phyloP scores from a whole-genome alignment of 2,113 vertebrate genomes.

The Micronycteris hirsuta region DNA sequence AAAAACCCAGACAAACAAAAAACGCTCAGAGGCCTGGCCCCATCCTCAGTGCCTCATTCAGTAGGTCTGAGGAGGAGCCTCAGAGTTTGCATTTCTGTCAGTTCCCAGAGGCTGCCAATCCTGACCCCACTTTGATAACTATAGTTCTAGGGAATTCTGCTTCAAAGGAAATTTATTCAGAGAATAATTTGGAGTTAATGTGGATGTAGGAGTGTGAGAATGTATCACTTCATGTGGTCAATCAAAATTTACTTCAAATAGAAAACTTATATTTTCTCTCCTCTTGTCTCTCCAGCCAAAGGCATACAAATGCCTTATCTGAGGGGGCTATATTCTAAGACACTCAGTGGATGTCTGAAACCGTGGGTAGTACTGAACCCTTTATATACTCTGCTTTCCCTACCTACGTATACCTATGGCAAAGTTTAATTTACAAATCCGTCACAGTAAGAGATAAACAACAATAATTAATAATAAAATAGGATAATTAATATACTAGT shows the following conservation, averaged over 20 bases:
- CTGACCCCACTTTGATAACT: background rate
- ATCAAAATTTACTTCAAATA: background rate
- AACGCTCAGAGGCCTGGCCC: background rate
- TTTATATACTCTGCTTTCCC: background rate
- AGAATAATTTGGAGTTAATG: background rate
- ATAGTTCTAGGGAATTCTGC: background rate
- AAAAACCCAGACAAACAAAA: background rate
- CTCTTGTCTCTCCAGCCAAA: background rate
- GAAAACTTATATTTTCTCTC: background rate
- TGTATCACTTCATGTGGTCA: background rate
- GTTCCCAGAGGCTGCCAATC: too few species aligned
- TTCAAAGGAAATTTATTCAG: background rate
- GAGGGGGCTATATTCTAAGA: background rate
- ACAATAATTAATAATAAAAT: background rate
- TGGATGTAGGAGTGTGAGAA: background rate
- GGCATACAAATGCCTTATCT: background rate
- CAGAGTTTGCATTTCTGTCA: background rate
- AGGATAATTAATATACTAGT: background rate
- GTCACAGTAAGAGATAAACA: background rate
- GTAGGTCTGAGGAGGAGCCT: background rate
- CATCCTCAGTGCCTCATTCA: background rate
- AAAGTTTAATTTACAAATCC: background rate
- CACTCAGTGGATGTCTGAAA: background rate
- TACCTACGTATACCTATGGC: background rate
- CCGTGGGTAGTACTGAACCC: too few species aligned